Evolutionary conservation across 2,113 vertebrate genomes (phyloP).

Genomic region (Struthio camelus): DNA sequence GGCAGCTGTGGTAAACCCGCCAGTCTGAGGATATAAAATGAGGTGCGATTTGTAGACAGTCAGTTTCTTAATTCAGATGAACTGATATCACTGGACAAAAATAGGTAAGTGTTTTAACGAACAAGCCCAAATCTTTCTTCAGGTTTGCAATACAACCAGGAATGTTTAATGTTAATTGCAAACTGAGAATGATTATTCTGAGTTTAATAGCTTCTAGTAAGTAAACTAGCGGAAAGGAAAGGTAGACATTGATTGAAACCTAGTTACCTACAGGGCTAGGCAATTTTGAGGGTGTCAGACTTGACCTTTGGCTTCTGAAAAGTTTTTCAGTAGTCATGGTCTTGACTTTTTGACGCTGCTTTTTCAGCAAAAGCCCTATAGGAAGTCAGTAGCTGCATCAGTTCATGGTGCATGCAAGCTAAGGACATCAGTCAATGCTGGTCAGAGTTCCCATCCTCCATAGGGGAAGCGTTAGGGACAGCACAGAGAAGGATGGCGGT

Average conservation of each 20-base stretch:
- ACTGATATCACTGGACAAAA: background rate
- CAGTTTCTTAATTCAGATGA: background rate
- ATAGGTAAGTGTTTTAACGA: background rate
- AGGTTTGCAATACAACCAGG: background rate
- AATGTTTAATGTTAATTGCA: background rate
- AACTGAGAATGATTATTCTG: background rate
- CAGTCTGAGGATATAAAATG: background rate
- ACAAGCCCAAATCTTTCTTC: background rate
- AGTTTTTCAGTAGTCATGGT: background rate
- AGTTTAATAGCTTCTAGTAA: background rate
- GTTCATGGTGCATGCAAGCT: background rate
- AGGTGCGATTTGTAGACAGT: background rate
- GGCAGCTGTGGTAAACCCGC: background rate
- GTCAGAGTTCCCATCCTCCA: constrained; percentile 13
- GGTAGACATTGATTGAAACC: background rate
- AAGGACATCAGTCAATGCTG: background rate
- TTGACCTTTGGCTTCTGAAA: background rate
- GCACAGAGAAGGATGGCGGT: constrained; percentile 15
- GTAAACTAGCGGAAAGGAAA: background rate
- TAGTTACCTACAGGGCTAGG: background rate
- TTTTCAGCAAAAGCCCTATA: background rate
- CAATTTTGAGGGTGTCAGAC: background rate
- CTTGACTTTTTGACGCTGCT: background rate
- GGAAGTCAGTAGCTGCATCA: background rate
- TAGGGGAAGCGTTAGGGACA: background rate